Base-by-base conservation (phyloP, 2,888 invertebrate species). In the Itoplectis maculator region DNA sequence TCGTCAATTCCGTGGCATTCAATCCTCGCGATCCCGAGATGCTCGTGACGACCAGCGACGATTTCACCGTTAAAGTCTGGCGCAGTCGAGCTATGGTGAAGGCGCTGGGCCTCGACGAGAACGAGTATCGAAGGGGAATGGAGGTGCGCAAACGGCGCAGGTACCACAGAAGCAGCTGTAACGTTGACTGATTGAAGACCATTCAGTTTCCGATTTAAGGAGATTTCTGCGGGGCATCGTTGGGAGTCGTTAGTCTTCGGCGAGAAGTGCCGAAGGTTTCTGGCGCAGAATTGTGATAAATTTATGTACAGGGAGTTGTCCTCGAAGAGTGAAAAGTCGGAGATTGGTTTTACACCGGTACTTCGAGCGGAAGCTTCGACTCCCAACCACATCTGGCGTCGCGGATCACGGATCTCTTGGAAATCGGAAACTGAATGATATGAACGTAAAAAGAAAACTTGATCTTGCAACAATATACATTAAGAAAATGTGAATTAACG, bases 1-100 rank as follows among this genome's bases (percentile, higher is more conserved):
- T 97, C 8, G 97, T 97, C 0, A 97, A 97, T 93, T 96, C 96
- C 20, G 97, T 97, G 0, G 97, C 97, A 2, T 97, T 97, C 90
- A 97, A 97, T 93, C 97, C 97, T 0, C 94, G 94, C 81, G 96
- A 97, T 93, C 95, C 96, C 0, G 96, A 97, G 93, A 96, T 97
- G 95, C 93, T 97, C 40, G 95, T 97, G 7, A 96, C 97, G 6
- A 96, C 96, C 9, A 97, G 97, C 76, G 97, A 97, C 91, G 97
- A 97, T 92, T 94, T 95, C 88, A 95, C 95, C 5, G 95, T 97
- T 69, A 97, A 97, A 94, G 94, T 96, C 68, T 93, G 93, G 93
- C 92, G 94, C 66, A 94, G 94, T 82, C 92, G 93, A 65, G 92
- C 93, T 0, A 93, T 93, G 92, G 93, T 94, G 0, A 92, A 92